Base-by-base conservation (phyloP, 2,797 vertebrate genomes). In the Hyperoplus immaculatus region DNA sequence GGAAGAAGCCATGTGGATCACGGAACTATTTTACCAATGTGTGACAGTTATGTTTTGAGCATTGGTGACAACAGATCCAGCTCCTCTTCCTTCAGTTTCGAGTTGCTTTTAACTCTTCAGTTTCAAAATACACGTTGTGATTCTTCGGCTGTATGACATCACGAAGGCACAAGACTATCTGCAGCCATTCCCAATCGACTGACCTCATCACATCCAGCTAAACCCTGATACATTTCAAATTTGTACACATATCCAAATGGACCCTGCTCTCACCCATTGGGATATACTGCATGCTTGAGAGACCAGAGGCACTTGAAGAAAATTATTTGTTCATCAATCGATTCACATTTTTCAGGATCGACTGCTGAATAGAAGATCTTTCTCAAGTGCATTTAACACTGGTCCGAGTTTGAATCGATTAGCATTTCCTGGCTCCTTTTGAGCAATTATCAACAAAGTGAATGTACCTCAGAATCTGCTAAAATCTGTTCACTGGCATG, bases 81-180 rank as follows among this genome's bases (percentile, higher is more conserved):
- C 5, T 21, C 64, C 80, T 79, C 69, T 81, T 43, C 73, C 76
- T 42, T 72, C 50, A 71, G 72, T 0, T 21, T 73, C 79, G 0
- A 83, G 70, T 53, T 80, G 14, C 12, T 77, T 76, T 76, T 87
- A 61, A 61, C 51, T 80, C 15, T 69, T 84, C 3, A 87, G 68
- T 53, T 89, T 89, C 74, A 59, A 71, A 79, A 49, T 78, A 75
- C 18, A 74, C 61, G 15, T 81, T 81, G 47, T 69, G 70, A 18
- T 75, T 73, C 3, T 79, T 73, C 0, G 76, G 8, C 21, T 70
- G 10, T 39, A 69, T 49, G 45, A 63, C 59, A 6, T 77, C 46
- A 57, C 45, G 71, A 2, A 86, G 83, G 7, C 12, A 13, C 45
- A 72, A 16, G 4, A 79, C 55, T 42, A 75, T 61, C 29, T 84